A percentile compares a stretch with the other conserved stretches of the same genome.
Evolutionary conservation across 2,888 invertebrate genomes (phyloP).

Genomic region (Hydropsyche betteni): DNA sequence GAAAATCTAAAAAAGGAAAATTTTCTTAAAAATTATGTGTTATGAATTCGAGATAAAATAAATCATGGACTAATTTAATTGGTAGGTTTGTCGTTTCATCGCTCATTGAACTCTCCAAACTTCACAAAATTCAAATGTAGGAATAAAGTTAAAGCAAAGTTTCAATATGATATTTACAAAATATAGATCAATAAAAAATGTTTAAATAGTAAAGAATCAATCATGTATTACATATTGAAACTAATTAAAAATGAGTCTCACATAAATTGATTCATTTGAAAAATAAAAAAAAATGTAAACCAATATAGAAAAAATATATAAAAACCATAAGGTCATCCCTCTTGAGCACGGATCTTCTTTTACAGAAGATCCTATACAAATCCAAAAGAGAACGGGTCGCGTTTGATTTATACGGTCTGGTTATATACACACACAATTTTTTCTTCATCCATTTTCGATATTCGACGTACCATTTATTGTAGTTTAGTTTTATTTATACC

Average conservation of each 20-base stretch:
- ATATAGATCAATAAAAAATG: background rate
- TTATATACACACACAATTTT: constrained; percentile 6
- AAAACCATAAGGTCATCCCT: constrained; percentile 7
- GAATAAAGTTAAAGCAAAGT: too few relatives aligned
- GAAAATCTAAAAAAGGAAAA: background rate
- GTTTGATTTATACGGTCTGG: constrained; percentile 34
- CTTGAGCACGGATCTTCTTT: constrained; percentile 24
- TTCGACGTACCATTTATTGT: constrained; percentile 17
- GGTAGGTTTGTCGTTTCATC: too few relatives aligned
- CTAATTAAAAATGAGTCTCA: background rate
- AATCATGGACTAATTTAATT: too few relatives aligned
- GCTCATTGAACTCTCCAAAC: too few relatives aligned
- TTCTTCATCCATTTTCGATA: background rate
- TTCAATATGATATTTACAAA: too few relatives aligned
- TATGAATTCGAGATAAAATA: background rate
- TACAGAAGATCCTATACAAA: background rate
- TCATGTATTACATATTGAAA: background rate
- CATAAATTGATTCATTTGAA: too few relatives aligned
- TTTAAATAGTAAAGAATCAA: background rate
- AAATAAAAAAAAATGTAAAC: too few relatives aligned
- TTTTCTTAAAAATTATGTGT: background rate
- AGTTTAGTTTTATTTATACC: constrained; percentile 23
- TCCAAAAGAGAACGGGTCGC: constrained; percentile 21
- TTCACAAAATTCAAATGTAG: too few relatives aligned
- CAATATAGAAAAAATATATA: too few relatives aligned